phyloP scores from a whole-genome alignment of 1,140 invertebrate genomes.

The Leptinotarsa lineolata region DNA sequence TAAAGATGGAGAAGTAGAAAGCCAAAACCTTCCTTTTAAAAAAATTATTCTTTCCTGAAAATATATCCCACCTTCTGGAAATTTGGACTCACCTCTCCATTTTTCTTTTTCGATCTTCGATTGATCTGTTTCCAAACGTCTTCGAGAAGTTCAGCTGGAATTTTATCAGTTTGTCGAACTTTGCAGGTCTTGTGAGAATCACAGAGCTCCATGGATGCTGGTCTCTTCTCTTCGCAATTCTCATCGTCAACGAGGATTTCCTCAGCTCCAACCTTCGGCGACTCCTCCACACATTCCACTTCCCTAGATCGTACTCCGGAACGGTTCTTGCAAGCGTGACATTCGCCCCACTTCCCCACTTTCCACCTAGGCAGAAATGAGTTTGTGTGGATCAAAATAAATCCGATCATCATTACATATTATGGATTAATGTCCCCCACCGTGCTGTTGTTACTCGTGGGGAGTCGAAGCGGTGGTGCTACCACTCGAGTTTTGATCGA shows the following conservation, averaged over 20 bases:
- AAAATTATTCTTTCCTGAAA: no score
- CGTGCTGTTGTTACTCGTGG: no score
- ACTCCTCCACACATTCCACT: slow-evolving; percentile 58
- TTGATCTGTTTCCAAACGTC: slow-evolving; percentile 45
- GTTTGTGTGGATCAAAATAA: no score
- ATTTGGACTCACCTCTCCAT: neutral
- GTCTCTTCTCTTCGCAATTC: slow-evolving; percentile 54
- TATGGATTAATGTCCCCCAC: no score
- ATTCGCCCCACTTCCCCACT: slow-evolving; percentile 60
- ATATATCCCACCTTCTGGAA: neutral
- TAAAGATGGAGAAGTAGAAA: no score
- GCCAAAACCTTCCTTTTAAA: no score
- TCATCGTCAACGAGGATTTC: slow-evolving; percentile 56
- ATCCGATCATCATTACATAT: no score
- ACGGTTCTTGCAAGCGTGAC: slow-evolving; percentile 58
- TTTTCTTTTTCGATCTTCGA: slow-evolving; percentile 23
- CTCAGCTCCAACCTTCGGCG: slow-evolving; percentile 54
- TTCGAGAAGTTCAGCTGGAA: slow-evolving; percentile 39
- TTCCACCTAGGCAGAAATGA: slow-evolving; percentile 55
- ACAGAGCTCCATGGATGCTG: slow-evolving; percentile 51
- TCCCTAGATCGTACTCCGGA: slow-evolving; percentile 55
- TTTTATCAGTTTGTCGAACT: slow-evolving; percentile 31
- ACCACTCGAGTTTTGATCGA: no score
- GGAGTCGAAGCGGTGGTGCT: no score
- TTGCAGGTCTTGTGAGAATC: slow-evolving; percentile 55